A percentile compares a stretch with the other conserved stretches of the same genome.
phyloP scores from a whole-genome alignment of 2,888 invertebrate species.

The Tipula vernalis region DNA sequence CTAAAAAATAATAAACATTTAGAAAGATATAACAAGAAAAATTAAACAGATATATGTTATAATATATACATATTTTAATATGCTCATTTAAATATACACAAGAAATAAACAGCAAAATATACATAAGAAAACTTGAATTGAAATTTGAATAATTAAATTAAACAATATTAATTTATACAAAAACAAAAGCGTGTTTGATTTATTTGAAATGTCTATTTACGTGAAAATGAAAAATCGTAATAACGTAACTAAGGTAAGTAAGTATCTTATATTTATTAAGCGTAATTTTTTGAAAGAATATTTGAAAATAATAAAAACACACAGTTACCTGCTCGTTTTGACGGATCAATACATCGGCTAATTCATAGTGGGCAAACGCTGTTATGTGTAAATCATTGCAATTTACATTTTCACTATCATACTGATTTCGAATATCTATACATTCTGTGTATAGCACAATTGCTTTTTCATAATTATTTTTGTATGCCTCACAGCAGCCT shows the following conservation, averaged over 20 bases:
- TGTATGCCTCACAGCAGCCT: slow-evolving; percentile 38
- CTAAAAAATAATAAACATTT: background rate
- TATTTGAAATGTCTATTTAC: background rate
- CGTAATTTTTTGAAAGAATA: too few species aligned
- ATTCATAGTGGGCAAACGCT: slow-evolving; percentile 51
- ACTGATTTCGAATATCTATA: slow-evolving; percentile 27
- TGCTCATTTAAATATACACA: background rate
- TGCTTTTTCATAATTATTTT: slow-evolving; percentile 32
- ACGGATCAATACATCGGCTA: slow-evolving; percentile 38
- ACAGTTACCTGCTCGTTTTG: slow-evolving; percentile 10
- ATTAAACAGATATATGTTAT: background rate
- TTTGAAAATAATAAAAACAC: background rate
- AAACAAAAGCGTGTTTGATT: background rate
- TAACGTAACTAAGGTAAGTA: too few species aligned
- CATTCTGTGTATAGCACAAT: slow-evolving; percentile 27
- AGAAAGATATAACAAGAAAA: background rate
- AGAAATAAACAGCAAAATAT: background rate
- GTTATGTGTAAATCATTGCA: slow-evolving; percentile 42
- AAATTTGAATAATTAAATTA: background rate
- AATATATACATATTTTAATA: background rate
- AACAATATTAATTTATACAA: background rate
- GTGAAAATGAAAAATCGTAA: too few species aligned
- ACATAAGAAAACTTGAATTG: background rate
- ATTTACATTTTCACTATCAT: slow-evolving; percentile 17
- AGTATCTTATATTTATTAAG: too few species aligned